Conservation (phyloP, 2,797 vertebrate species). For the Morelia viridis region DNA sequence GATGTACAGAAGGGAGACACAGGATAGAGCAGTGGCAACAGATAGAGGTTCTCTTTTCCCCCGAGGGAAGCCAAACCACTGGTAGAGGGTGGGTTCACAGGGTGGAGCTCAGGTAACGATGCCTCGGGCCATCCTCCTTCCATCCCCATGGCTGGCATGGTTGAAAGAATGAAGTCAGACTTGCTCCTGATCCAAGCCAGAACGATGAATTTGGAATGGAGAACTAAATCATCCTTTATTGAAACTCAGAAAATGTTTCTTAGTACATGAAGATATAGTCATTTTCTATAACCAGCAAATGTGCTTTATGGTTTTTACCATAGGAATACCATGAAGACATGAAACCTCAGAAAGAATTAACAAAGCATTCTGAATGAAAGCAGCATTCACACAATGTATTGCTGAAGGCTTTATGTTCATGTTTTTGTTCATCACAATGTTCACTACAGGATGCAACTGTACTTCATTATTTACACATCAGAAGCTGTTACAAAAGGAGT, state of each 20-base stretch:
- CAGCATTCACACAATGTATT: conserved; percentile 5
- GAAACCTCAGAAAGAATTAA: conserved; percentile 23
- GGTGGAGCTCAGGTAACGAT: background rate
- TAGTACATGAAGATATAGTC: background rate
- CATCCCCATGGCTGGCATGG: background rate
- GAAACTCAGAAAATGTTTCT: background rate
- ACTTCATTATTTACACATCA: background rate
- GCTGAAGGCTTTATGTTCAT: background rate
- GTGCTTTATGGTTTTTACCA: background rate
- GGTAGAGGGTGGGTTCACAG: background rate
- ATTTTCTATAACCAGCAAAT: background rate
- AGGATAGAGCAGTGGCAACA: background rate
- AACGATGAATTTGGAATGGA: background rate
- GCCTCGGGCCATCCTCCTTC: background rate
- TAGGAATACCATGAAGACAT: background rate
- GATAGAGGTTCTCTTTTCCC: background rate
- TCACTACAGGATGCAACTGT: background rate
- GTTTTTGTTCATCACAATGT: background rate
- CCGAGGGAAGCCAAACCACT: background rate
- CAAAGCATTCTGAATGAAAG: conserved; percentile 36
- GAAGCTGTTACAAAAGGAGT: background rate
- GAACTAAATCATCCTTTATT: background rate
- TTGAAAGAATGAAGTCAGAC: background rate
- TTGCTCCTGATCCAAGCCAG: background rate
- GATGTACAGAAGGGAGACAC: background rate